Conservation (phyloP, 2,888 invertebrate genomes). For the Pelosia muscerda region DNA sequence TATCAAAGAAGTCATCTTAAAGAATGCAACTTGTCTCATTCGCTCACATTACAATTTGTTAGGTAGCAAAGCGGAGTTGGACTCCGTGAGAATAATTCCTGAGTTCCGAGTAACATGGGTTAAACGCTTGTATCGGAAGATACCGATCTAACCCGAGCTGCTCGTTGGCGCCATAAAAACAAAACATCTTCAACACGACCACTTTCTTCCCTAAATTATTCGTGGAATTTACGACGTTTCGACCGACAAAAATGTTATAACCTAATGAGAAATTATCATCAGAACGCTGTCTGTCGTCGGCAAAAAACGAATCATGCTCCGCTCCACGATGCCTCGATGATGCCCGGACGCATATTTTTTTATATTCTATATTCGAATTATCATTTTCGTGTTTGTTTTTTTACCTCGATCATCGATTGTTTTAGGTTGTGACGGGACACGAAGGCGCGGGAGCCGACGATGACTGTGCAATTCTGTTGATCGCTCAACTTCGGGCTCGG, state of each 20-base stretch:
- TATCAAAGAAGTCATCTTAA: conserved; percentile 47
- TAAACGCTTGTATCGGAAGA: conserved; percentile 85
- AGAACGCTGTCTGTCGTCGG: conserved; percentile 68
- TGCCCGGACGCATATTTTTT: conserved; percentile 75
- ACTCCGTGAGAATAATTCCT: conserved; percentile 82
- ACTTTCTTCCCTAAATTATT: conserved; percentile 86
- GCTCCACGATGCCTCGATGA: conserved; percentile 60
- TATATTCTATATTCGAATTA: conserved; percentile 76
- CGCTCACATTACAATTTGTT: conserved; percentile 79
- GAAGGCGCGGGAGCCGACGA: conserved; percentile 75
- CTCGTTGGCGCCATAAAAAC: conserved; percentile 86
- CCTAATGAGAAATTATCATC: conserved; percentile 87
- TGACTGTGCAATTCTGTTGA: conserved; percentile 75
- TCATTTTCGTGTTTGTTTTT: conserved; percentile 72
- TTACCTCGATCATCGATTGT: conserved; percentile 76
- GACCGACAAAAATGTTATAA: conserved; percentile 84
- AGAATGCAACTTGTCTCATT: conserved; percentile 64
- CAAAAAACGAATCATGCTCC: conserved; percentile 79
- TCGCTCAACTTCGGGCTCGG: conserved; percentile 52
- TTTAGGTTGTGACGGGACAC: conserved; percentile 72
- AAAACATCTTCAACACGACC: conserved; percentile 83
- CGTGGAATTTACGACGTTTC: conserved; percentile 85
- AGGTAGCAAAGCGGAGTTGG: conserved; percentile 64
- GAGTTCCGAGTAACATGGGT: conserved; percentile 84
- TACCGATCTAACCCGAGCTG: conserved; percentile 85